A percentile compares a stretch with the other conserved stretches of the same genome.
These are phyloP conservation scores for Setipinna tenuifilis DNA, from an alignment of 2,797 vertebrate species.

Conservation along the genomic window DNA sequence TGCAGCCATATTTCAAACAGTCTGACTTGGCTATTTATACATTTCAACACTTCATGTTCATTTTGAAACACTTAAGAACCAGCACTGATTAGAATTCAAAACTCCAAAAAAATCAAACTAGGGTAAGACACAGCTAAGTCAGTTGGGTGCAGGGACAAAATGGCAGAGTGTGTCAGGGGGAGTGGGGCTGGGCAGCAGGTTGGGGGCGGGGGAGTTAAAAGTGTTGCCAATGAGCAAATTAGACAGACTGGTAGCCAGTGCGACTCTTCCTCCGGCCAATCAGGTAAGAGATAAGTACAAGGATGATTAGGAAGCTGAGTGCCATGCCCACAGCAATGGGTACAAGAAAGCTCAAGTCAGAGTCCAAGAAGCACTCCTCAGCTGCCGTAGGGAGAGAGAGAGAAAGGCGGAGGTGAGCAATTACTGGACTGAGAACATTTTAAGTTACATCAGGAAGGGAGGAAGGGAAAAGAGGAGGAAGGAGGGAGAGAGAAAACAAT, in stretches of 20 bases:
- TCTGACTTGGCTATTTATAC: constrained; percentile 11
- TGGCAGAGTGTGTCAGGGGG: not conserved
- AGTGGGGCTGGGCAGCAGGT: constrained; percentile 40
- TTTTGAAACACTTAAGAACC: not conserved
- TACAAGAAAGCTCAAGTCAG: constrained; percentile 98
- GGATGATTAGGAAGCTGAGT: constrained; percentile 94
- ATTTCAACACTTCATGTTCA: constrained; percentile 13
- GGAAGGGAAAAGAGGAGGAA: not conserved
- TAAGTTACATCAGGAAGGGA: not conserved
- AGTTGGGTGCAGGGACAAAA: not conserved
- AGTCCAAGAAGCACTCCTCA: constrained; percentile 95
- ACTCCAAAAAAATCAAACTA: constrained; percentile 29
- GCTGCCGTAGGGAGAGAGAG: constrained; percentile 78
- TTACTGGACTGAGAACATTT: not conserved
- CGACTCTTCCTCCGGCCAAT: constrained; percentile 96
- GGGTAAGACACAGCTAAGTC: not conserved
- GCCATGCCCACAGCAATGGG: constrained; percentile 92
- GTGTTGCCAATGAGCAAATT: constrained; percentile 59
- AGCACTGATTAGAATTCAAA: not conserved
- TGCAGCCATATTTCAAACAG: not conserved
- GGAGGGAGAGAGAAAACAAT: not conserved
- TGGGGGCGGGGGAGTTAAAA: constrained; percentile 45
- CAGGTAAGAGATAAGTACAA: constrained; percentile 94
- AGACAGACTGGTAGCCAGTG: constrained; percentile 95
- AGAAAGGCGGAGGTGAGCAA: constrained; percentile 59